phyloP scores from a whole-genome alignment of 2,797 vertebrate genomes.

The Naso thynnoides region DNA sequence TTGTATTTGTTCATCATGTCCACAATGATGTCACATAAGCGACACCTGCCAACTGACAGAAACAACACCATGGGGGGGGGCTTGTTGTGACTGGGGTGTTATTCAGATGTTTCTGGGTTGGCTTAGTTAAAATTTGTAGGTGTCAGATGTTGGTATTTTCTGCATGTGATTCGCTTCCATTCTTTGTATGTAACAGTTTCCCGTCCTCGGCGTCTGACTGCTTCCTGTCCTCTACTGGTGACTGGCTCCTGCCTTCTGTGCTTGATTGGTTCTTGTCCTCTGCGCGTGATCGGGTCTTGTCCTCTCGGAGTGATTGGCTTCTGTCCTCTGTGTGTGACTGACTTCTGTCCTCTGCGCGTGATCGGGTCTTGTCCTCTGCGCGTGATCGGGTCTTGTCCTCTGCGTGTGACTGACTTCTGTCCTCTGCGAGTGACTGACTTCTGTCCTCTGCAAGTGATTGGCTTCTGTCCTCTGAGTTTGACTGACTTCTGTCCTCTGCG shows the following conservation, averaged over 20 bases:
- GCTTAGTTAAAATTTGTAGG: neutral
- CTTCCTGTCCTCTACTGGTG: too few species aligned
- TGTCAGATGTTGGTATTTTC: conserved; percentile 22
- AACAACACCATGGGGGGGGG: conserved; percentile 9
- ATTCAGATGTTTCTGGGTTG: neutral
- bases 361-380: neutral
- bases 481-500: fast-evolving
- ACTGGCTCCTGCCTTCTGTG: too few species aligned
- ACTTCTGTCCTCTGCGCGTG: fast-evolving
- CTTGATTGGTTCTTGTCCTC: too few species aligned
- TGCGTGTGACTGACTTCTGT: too few species aligned
- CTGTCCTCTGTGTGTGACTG: neutral
- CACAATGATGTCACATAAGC: neutral
- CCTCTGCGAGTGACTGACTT: too few species aligned
- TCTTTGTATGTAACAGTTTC: neutral
- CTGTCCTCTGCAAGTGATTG: too few species aligned
- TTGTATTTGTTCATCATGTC: neutral
- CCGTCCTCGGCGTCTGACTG: too few species aligned
- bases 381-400: neutral
- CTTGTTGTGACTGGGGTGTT: neutral
- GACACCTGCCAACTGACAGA: neutral
- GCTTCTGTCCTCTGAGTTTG: too few species aligned
- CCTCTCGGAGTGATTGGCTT: too few species aligned
- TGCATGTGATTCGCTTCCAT: neutral
- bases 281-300: too few species aligned